Conservation (phyloP, 1,140 invertebrate genomes). For the Neomicropteryx cornuta region DNA sequence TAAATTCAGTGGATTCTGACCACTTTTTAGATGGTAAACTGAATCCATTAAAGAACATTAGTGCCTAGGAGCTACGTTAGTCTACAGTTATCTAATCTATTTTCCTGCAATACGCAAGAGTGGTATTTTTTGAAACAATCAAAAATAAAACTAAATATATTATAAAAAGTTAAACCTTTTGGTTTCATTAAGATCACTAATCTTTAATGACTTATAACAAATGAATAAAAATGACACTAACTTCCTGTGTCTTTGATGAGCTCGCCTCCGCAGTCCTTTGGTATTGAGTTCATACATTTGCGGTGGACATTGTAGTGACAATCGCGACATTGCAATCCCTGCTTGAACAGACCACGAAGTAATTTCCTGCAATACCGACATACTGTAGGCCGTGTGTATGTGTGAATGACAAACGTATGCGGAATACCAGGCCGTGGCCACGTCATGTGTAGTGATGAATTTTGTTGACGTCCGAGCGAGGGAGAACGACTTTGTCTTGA, state of each 20-base stretch:
- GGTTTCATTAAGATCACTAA: constrained; percentile 3
- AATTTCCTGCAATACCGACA: constrained; percentile 94
- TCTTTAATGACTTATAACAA: background rate
- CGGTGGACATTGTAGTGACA: constrained; percentile 98
- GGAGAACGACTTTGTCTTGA: constrained; percentile 48
- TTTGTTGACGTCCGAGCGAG: constrained; percentile 54
- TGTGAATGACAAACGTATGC: constrained; percentile 86
- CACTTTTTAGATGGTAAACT: too few species aligned
- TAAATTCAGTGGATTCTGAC: too few species aligned
- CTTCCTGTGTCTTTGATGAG: constrained; percentile 40
- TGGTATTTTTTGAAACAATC: too few species aligned
- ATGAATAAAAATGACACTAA: constrained; percentile 17
- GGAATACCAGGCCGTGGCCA: constrained; percentile 59
- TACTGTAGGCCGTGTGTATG: constrained; percentile 89
- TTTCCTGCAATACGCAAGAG: too few species aligned
- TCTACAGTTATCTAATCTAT: too few species aligned
- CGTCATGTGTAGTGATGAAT: constrained; percentile 13
- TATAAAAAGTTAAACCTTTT: too few species aligned
- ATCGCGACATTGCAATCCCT: constrained; percentile 95
- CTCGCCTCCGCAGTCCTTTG: constrained; percentile 93
- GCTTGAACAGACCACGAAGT: constrained; percentile 89
- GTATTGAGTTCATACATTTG: constrained; percentile 89
- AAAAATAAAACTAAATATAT: too few species aligned
- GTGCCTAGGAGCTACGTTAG: too few species aligned
- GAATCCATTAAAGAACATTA: too few species aligned